Evolutionary conservation across 2,797 vertebrate species (phyloP).

Genomic region (Brachyrhaphis roseni): DNA sequence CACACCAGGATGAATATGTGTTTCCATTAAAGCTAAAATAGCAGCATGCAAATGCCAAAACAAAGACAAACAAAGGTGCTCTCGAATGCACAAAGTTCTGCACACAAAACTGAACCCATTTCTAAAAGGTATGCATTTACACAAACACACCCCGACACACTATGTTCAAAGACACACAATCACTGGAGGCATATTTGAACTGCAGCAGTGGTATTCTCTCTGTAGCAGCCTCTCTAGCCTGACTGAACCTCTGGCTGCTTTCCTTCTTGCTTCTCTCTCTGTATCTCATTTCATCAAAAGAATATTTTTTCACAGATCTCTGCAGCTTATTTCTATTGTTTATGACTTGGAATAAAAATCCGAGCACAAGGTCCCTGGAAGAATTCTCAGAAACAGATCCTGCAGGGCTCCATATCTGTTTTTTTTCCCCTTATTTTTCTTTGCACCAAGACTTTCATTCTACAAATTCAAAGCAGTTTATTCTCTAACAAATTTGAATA

Average conservation of each 20-base stretch:
- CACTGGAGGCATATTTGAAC: conserved; percentile 36
- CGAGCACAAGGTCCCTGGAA: conserved; percentile 35
- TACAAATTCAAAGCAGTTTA: not conserved
- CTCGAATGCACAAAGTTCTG: conserved; percentile 50
- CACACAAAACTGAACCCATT: conserved; percentile 7
- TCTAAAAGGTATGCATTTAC: not conserved
- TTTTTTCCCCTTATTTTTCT: not conserved
- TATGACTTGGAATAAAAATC: conserved; percentile 29
- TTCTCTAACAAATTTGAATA: not conserved
- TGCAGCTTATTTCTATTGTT: conserved; percentile 29
- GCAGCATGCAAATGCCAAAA: conserved; percentile 58
- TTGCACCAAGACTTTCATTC: conserved; percentile 4
- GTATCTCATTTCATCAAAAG: conserved; percentile 23
- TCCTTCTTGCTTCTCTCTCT: conserved; percentile 22
- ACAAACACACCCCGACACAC: conserved; percentile 23
- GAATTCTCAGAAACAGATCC: conserved; percentile 29
- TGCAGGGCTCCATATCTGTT: conserved; percentile 23
- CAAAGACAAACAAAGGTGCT: conserved; percentile 52
- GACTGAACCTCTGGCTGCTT: conserved; percentile 26
- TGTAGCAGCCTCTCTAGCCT: conserved; percentile 25
- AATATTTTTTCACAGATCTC: conserved; percentile 7
- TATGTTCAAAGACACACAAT: conserved; percentile 31
- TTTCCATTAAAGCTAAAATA: conserved; percentile 56
- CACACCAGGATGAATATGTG: conserved; percentile 30
- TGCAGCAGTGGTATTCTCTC: conserved; percentile 37